These are phyloP conservation scores for Mycogona germanica DNA, from an alignment of 2,888 invertebrate genomes.

Conservation along the genomic window DNA sequence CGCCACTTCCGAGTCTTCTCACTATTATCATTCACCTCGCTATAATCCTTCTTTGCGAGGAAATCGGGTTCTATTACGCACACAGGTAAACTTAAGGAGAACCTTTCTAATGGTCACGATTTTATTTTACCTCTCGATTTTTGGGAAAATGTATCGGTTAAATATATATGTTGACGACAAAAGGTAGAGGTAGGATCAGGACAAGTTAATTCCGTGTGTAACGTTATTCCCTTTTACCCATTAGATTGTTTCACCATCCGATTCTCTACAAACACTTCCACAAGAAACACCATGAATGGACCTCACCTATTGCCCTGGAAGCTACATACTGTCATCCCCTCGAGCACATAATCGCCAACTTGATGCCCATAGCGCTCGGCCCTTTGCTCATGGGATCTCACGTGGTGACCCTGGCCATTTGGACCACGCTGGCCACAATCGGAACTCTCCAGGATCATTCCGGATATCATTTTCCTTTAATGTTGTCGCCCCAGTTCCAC, in stretches of 20 bases:
- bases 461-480: conserved; percentile 73
- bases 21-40: too few relatives aligned
- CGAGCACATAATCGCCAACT: conserved; percentile 58
- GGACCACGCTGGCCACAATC: conserved; percentile 61
- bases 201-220: not conserved
- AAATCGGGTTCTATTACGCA: too few relatives aligned
- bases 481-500: conserved; percentile 73
- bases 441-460: conserved; percentile 70
- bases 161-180: too few relatives aligned
- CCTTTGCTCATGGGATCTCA: conserved; percentile 50
- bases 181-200: not conserved
- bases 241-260: conserved; percentile 56
- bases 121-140: too few relatives aligned
- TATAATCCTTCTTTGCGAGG: too few relatives aligned
- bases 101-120: too few relatives aligned
- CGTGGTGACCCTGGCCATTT: conserved; percentile 44
- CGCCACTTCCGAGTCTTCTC: too few relatives aligned
- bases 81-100: too few relatives aligned
- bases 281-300: conserved; percentile 81
- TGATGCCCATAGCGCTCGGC: conserved; percentile 56
- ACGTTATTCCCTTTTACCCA: not conserved
- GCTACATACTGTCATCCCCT: conserved; percentile 68
- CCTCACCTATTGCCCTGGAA: conserved; percentile 70
- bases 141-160: too few relatives aligned
- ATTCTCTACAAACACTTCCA: conserved; percentile 65